phyloP scores from a whole-genome alignment of 2,888 invertebrate species.

The Cephus spinipes region DNA sequence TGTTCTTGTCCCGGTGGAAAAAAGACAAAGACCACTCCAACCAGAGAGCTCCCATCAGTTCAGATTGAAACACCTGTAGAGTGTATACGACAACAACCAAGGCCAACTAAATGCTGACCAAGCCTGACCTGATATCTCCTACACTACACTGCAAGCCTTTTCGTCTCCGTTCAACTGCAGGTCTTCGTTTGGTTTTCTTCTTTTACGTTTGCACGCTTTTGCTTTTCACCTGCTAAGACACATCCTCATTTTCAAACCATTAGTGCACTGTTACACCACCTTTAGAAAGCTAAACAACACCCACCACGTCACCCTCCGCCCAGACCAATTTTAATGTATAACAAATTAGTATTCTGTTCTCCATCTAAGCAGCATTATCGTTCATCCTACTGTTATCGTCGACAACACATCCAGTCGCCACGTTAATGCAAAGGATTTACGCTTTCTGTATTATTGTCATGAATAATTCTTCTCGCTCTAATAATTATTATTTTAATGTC shows the following conservation, averaged over 20 bases:
- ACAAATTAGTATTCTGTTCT: not conserved
- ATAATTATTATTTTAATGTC: slow-evolving; percentile 19
- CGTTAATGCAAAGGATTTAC: not conserved
- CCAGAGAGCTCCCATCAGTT: slow-evolving; percentile 45
- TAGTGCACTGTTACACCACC: not conserved
- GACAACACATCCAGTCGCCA: not conserved
- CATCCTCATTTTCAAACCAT: not conserved
- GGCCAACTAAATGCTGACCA: slow-evolving; percentile 55
- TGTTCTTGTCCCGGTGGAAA: slow-evolving; percentile 70
- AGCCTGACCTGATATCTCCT: slow-evolving; percentile 29
- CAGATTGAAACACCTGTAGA: slow-evolving; percentile 52
- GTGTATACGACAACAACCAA: slow-evolving; percentile 60
- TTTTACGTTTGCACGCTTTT: slow-evolving; percentile 34
- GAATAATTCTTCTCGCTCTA: not conserved
- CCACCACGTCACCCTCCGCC: not conserved
- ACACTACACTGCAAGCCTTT: slow-evolving; percentile 21
- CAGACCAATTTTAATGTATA: not conserved
- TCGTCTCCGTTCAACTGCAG: slow-evolving; percentile 46
- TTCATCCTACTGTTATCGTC: not conserved
- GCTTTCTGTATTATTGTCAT: not conserved
- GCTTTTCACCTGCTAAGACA: not conserved
- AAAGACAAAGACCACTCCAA: slow-evolving; percentile 47
- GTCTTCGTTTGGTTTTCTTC: slow-evolving; percentile 58
- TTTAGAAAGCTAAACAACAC: not conserved
- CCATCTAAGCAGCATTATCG: not conserved